A percentile compares a stretch with the other conserved stretches of the same genome.
Conservation (phyloP, 1,140 invertebrate genomes). For the Pseudomyrmex concolor region DNA sequence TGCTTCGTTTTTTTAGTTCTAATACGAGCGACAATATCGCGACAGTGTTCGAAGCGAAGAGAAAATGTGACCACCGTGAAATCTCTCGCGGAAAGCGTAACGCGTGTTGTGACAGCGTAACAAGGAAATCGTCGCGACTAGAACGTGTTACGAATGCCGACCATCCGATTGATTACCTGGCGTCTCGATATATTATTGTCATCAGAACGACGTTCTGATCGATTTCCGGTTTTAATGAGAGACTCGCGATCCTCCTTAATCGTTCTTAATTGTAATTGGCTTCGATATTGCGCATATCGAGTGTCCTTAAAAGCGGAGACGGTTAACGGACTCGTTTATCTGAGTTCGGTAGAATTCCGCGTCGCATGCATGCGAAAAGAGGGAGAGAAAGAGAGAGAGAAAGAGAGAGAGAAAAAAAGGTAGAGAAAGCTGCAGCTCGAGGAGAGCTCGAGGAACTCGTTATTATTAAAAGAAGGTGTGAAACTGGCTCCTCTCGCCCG, state of each 20-base stretch:
- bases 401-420: conserved; percentile 66
- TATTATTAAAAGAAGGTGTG: conserved; percentile 74
- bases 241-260: not conserved
- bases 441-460: conserved; percentile 34
- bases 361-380: conserved; percentile 27
- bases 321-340: conserved; percentile 56
- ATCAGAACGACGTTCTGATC: not conserved
- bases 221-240: not conserved
- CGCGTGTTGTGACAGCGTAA: conserved; percentile 4
- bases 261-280: conserved; percentile 44
- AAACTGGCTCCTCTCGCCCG: conserved; percentile 62
- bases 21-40: not conserved
- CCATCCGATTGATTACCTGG: too few relatives aligned
- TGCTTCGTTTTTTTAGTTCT: not conserved
- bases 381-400: conserved; percentile 31
- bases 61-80: not conserved
- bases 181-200: conserved; percentile 30
- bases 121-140: conserved; percentile 52
- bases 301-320: conserved; percentile 33
- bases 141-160: not conserved
- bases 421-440: conserved; percentile 29
- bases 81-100: not conserved
- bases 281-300: not conserved
- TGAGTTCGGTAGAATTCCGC: conserved; percentile 56
- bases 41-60: not conserved